Percentiles rank a stretch among this genome's conserved stretches.
Evolutionary conservation across 2,113 vertebrate genomes (phyloP).

Genomic region (Cisticola juncidis): DNA sequence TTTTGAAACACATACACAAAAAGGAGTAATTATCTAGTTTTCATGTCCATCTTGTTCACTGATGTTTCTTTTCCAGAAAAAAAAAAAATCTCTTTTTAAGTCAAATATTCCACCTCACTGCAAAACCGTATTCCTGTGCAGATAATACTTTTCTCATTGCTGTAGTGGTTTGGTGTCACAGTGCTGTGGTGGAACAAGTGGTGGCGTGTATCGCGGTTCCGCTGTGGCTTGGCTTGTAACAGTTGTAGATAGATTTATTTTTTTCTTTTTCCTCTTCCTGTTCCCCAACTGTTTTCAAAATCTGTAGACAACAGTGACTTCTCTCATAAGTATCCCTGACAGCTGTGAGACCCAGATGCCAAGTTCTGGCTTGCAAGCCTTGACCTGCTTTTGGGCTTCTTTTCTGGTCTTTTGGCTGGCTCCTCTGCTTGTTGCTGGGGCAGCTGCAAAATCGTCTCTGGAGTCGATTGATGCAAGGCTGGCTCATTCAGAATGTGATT

Average conservation of each 20-base stretch:
- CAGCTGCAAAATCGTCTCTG: not conserved
- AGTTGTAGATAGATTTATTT: not conserved
- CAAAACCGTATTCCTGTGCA: not conserved
- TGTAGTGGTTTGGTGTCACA: not conserved
- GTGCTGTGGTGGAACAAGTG: not conserved
- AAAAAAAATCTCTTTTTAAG: not conserved
- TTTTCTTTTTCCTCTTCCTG: not conserved
- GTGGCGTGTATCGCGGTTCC: not conserved
- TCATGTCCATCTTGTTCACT: not conserved
- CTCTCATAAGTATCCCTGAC: not conserved
- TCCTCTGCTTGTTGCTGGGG: not conserved
- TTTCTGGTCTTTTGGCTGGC: not conserved
- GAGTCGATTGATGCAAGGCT: not conserved
- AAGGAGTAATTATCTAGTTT: not conserved
- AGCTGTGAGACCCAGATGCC: constrained; percentile 30
- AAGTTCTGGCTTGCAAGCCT: not conserved
- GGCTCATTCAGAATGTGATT: not conserved
- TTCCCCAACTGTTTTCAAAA: not conserved
- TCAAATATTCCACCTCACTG: not conserved
- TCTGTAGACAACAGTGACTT: not conserved
- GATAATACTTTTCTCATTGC: not conserved
- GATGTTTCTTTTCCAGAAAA: not conserved
- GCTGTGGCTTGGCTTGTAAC: not conserved
- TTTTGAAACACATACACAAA: not conserved
- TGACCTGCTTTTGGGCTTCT: not conserved